Base-by-base conservation (phyloP, 2,797 vertebrate species). In the Tragelaphus oryx region DNA sequence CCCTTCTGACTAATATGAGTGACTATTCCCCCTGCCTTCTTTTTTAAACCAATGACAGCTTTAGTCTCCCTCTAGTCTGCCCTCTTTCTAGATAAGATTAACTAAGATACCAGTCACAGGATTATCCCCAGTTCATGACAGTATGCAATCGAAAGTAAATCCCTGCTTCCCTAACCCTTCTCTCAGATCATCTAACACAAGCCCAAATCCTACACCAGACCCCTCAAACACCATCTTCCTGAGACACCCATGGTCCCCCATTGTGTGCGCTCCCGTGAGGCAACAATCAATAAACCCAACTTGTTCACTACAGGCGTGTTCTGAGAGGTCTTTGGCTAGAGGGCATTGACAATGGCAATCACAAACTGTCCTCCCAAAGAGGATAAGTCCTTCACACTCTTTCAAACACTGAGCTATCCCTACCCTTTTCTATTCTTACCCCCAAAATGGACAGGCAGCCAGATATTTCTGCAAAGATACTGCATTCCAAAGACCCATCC, bases 191-290 rank as follows among this genome's bases (percentile, higher is more conserved):
- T 20, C 62, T 62, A 62, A 57, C 11, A 11, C 28, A 87, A 90
- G 24, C 10, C 60, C 80, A 17, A 52, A 30, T 14, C 10, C 59
- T 37, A 48, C 0, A 5, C n/a, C 17, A 71, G 22, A 30, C 33
- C 52, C 65, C 87, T 65, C 24, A 57, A 57, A 18, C 50, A 18
- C 55, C 9, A 3, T 68, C 18, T 54, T n/a, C 1, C 28, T 54
- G 41, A 50, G 54, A 85, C 0, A 1, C 54, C 10, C 33, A 16
- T 0, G 0, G 13, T 13, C 62, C 12, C 24, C 78, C 46, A 20
- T 0, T 3, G 17, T 37, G 11, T 41, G 22, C 30, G n/a, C 44
- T 57, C 28, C 33, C 7, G 13, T 2, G 4, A 62, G 22, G 20
- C 74, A 74, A 90, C 11, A 14, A 57, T 20, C 41, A 60, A 50